phyloP scores from a whole-genome alignment of 2,113 vertebrate genomes.

The Arenaria interpres region DNA sequence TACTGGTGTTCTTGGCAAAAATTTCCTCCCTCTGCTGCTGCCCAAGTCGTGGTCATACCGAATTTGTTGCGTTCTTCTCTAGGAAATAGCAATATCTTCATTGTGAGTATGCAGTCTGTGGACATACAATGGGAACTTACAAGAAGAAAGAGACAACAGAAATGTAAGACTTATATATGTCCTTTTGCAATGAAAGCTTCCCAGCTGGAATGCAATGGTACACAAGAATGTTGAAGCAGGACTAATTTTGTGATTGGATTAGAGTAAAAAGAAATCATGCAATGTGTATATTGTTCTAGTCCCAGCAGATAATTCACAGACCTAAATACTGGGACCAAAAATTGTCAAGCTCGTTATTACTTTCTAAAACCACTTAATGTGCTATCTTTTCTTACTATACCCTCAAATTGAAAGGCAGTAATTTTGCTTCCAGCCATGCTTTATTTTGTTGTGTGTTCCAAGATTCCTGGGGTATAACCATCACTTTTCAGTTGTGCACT shows the following conservation, averaged over 20 bases:
- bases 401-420: background rate
- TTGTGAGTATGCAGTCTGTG: background rate
- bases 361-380: background rate
- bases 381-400: background rate
- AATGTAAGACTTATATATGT: background rate
- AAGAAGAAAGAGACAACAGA: background rate
- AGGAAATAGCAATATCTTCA: background rate
- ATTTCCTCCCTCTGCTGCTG: background rate
- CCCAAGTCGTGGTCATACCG: background rate
- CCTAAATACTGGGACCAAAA: background rate
- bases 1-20: background rate
- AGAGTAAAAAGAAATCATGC: background rate
- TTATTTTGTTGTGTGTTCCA: background rate
- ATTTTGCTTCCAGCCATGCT: background rate
- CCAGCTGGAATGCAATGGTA: background rate
- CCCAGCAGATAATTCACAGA: background rate
- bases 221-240: background rate
- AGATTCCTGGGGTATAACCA: background rate
- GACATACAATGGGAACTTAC: background rate
- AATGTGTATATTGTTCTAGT: background rate
- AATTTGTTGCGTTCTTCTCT: background rate
- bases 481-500: background rate
- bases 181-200: background rate
- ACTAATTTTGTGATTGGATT: background rate
- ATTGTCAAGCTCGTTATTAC: background rate